Evolutionary conservation across 2,113 vertebrate genomes (phyloP).

Genomic region (Salvelinus sp.): DNA sequence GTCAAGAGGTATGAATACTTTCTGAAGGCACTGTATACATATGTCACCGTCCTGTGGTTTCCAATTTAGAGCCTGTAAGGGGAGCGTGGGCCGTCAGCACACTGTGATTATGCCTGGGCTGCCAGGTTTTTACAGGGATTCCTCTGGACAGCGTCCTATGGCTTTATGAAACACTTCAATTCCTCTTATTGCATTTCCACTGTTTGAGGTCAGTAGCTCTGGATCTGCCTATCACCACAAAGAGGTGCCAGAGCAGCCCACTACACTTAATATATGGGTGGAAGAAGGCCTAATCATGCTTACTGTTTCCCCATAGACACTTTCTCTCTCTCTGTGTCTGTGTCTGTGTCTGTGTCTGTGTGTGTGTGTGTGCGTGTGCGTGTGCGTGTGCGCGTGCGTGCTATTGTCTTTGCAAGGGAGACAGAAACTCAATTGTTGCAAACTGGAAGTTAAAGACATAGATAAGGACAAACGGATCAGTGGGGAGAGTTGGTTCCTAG

Average conservation of each 20-base stretch:
- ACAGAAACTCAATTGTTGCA: too few relatives aligned
- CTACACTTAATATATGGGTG: constrained; percentile 52
- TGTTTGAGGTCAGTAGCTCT: constrained; percentile 68
- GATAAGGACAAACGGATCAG: too few relatives aligned
- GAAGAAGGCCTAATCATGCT: constrained; percentile 46
- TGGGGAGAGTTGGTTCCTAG: too few relatives aligned
- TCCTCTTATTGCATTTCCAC: constrained; percentile 81
- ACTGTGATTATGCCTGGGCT: constrained; percentile 54
- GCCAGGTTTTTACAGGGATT: constrained; percentile 73
- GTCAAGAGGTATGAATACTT: too few relatives aligned
- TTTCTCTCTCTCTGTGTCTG: too few relatives aligned
- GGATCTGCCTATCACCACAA: constrained; percentile 65
- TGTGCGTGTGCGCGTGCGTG: background rate
- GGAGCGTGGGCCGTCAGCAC: constrained; percentile 45
- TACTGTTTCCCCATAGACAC: constrained; percentile 1
- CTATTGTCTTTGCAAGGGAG: too few relatives aligned
- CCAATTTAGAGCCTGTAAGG: constrained; percentile 50
- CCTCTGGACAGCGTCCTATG: constrained; percentile 75
- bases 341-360: background rate
- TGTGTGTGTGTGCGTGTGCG: background rate
- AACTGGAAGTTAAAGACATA: too few relatives aligned
- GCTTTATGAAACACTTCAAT: constrained; percentile 82
- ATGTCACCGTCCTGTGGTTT: constrained; percentile 60
- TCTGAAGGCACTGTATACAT: constrained; percentile 15
- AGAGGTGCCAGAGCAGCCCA: constrained; percentile 60